Evolutionary conservation across 2,113 vertebrate genomes (phyloP).

Genomic region (Globicephala melas): DNA sequence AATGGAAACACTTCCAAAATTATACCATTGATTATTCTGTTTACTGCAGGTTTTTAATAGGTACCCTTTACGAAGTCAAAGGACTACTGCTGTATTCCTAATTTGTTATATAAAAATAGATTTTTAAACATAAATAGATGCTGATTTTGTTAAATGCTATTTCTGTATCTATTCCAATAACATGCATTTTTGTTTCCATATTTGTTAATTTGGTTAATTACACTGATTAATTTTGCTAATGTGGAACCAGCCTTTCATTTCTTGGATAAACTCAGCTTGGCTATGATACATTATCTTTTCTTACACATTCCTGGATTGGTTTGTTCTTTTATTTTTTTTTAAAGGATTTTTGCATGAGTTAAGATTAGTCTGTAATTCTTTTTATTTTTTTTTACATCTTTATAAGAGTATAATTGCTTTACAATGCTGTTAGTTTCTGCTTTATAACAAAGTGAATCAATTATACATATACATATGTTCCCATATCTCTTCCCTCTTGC

Average conservation of each 20-base stretch:
- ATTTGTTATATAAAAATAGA: neutral
- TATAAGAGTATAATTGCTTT: no score
- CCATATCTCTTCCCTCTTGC: no score
- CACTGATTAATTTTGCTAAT: neutral
- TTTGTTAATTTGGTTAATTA: slow-evolving; percentile 25
- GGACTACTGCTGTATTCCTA: neutral
- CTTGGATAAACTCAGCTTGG: slow-evolving; percentile 10
- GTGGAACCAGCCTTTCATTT: slow-evolving; percentile 1
- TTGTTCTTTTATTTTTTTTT: neutral
- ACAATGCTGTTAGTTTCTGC: no score
- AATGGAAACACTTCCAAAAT: slow-evolving; percentile 31
- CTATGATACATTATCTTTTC: neutral
- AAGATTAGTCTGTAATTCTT: neutral
- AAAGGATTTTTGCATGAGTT: slow-evolving; percentile 23
- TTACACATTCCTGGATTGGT: neutral
- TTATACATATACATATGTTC: no score
- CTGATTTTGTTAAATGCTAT: slow-evolving; percentile 15
- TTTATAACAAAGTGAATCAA: no score
- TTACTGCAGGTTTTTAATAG: slow-evolving; percentile 14
- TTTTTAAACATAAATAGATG: neutral
- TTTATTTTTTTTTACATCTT: no score
- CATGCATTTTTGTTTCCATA: neutral
- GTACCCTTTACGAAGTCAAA: slow-evolving; percentile 3
- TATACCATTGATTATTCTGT: neutral
- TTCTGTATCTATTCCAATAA: slow-evolving; percentile 7